Percentiles rank a stretch among this genome's conserved stretches.
Evolutionary conservation across 2,113 vertebrate genomes (phyloP).

Genomic region (Oncorhynchus keta): DNA sequence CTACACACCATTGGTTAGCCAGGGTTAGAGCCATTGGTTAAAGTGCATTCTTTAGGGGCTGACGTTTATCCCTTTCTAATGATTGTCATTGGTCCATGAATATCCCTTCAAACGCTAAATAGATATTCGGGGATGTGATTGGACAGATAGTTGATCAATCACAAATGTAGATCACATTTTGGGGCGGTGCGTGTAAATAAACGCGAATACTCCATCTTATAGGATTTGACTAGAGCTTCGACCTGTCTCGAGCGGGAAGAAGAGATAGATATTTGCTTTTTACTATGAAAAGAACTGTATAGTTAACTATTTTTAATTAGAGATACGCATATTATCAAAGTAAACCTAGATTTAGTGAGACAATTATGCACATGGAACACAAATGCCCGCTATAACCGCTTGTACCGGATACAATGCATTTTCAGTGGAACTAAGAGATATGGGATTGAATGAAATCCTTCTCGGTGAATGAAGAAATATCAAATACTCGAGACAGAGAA

Average conservation of each 20-base stretch:
- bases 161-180: conserved; percentile 22
- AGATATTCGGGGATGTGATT: conserved; percentile 50
- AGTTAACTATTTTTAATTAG: neutral
- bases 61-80: neutral
- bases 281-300: conserved; percentile 42
- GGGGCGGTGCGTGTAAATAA: conserved; percentile 61
- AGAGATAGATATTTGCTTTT: conserved; percentile 21
- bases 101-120: conserved; percentile 2
- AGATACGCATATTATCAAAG: conserved; percentile 12
- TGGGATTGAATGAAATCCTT: conserved; percentile 62
- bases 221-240: conserved; percentile 75
- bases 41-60: neutral
- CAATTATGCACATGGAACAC: conserved; percentile 41
- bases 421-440: conserved; percentile 56
- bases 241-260: conserved; percentile 64
- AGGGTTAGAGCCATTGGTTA: neutral
- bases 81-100: conserved; percentile 17
- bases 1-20: conserved; percentile 16
- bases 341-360: neutral
- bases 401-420: conserved; percentile 40
- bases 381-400: conserved; percentile 53
- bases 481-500: conserved; percentile 55
- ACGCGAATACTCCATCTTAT: conserved; percentile 71
- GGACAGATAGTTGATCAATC: conserved; percentile 46
- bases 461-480: conserved; percentile 66